Base-by-base conservation (phyloP, 2,888 invertebrate species). In the Drosophila subquinaria region DNA sequence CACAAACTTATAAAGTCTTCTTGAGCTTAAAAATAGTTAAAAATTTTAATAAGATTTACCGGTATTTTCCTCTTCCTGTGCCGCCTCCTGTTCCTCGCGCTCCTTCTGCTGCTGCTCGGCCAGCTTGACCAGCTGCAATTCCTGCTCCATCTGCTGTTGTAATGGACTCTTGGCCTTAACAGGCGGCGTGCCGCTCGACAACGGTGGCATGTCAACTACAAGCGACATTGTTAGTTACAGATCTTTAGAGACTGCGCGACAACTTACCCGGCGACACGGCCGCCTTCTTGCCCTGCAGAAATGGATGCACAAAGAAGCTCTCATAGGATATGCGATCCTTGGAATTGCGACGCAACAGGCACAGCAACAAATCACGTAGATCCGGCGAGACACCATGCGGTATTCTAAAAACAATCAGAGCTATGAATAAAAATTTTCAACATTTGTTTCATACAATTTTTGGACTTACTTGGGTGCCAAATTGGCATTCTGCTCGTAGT, bases 241-340 rank as follows among this genome's bases (percentile, higher is more conserved):
- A 36, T 43, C 30, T 15, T 33, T 17, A 30, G 8, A 48, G 30
- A 53, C 10, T 13, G 13, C 10, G 42, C 6, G 2, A 11, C 13
- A 36, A 47, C 66, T 76, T 88, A 93, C 93, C 94, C 91, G 93
- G 94, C 89, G 92, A 93, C 90, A 91, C 94, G 90, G 88, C 94
- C 82, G 92, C 94, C 92, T 92, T 95, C 87, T 91, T 95, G 78
- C 96, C 95, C 92, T 96, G 96, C 79, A 97, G 94, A 94, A 99
- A 99, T 52, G 96, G 95, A 93, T 99, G 99, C 92, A 95, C 96
- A 94, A 99, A 99, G 94, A 99, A 99, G 73, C 96, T 96, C 90
- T 98, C 98, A 93, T 99, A 99, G 73, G 97, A 96, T 95, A 99
- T 98, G 80, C 99, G 95, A 92, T 99, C 99, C 91, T 96, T 96